These are phyloP conservation scores for Spinus olivaceus DNA, from an alignment of 2,797 vertebrate genomes.

Conservation along the genomic window DNA sequence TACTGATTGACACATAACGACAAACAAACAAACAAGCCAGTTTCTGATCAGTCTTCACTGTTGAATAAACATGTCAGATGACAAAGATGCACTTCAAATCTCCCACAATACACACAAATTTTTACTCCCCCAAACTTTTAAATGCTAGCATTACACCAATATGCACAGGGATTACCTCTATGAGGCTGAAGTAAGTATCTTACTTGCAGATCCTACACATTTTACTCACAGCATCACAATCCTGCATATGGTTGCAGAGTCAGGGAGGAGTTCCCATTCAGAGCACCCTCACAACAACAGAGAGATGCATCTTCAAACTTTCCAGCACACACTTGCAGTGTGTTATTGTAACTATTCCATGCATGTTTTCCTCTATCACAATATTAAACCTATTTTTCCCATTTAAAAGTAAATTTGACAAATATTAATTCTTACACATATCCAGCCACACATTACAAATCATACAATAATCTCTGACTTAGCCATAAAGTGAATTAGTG, in stretches of 20 bases:
- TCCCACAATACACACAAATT: neutral
- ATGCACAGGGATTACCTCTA: neutral
- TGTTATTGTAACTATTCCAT: neutral
- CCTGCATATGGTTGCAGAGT: neutral
- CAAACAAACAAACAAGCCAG: neutral
- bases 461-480: neutral
- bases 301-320: neutral
- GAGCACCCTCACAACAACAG: neutral
- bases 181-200: neutral
- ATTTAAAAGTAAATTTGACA: neutral
- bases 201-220: neutral
- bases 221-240: neutral
- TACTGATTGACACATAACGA: rapidly evolving
- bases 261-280: neutral
- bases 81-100: neutral
- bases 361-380: neutral
- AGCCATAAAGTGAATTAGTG: neutral
- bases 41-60: neutral
- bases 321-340: neutral
- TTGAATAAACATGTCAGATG: rapidly evolving
- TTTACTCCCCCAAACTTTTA: neutral
- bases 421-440: neutral
- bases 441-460: neutral
- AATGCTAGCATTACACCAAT: neutral
- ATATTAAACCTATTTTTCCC: neutral